phyloP scores from a whole-genome alignment of 2,113 vertebrate genomes.

The Damaliscus lunatus region DNA sequence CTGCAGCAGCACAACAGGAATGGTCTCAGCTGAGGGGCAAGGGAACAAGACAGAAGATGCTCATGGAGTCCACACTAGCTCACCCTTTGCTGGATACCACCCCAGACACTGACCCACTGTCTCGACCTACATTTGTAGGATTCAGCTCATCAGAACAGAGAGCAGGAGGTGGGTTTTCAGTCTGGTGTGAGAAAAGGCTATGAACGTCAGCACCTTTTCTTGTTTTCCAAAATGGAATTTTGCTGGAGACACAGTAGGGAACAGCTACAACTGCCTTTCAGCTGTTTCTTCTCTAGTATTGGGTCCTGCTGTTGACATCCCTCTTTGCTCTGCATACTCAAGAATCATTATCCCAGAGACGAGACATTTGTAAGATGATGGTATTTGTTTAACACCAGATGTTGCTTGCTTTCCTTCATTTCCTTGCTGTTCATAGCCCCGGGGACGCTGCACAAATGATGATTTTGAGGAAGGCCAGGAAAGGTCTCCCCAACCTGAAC shows the following conservation, averaged over 20 bases:
- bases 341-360: background rate
- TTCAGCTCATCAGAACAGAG: background rate
- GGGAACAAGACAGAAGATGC: background rate
- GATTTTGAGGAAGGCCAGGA: background rate
- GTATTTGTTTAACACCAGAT: conserved; percentile 31
- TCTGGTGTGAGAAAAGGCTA: background rate
- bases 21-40: background rate
- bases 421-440: background rate
- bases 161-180: background rate
- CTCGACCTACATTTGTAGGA: background rate
- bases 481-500: background rate
- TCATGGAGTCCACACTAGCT: accelerated
- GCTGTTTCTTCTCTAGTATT: background rate
- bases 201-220: background rate
- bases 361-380: conserved; percentile 20
- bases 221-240: background rate
- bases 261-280: background rate
- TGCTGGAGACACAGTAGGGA: background rate
- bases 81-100: too few species aligned
- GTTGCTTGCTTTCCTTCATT: background rate
- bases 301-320: background rate
- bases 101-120: background rate
- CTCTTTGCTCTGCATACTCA: background rate
- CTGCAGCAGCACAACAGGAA: too few species aligned
- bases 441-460: background rate